These are phyloP conservation scores for Pyxicephalus adspersus DNA, from an alignment of 2,113 vertebrate genomes.

Conservation along the genomic window DNA sequence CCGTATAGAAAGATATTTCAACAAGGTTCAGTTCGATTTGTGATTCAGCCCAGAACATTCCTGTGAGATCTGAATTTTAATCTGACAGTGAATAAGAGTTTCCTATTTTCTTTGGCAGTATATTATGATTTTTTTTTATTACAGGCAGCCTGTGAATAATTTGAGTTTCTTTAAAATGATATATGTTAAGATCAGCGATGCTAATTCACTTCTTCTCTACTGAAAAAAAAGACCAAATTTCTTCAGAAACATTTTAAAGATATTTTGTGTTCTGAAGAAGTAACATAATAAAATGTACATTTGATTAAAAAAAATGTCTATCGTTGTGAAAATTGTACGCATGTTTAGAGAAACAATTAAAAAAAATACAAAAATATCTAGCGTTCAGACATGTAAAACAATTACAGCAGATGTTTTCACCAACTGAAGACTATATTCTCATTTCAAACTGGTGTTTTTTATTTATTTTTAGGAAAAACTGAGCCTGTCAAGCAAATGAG, in stretches of 20 bases:
- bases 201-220: conserved; percentile 43
- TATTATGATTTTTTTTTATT: conserved; percentile 57
- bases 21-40: conserved; percentile 55
- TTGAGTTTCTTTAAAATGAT: conserved; percentile 57
- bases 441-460: too few species aligned
- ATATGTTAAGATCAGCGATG: conserved; percentile 55
- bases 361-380: too few species aligned
- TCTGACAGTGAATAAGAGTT: conserved; percentile 58
- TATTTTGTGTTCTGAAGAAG: background rate
- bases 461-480: too few species aligned
- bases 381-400: too few species aligned
- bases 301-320: background rate
- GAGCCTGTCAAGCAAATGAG: too few species aligned
- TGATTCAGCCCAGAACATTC: conserved; percentile 54
- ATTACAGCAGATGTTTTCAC: too few species aligned
- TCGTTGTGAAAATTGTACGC: too few species aligned
- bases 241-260: background rate
- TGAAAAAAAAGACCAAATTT: conserved; percentile 32
- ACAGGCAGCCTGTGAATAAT: conserved; percentile 57
- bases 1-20: conserved; percentile 52
- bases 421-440: too few species aligned
- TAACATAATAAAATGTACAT: background rate
- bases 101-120: conserved; percentile 58
- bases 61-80: conserved; percentile 57
- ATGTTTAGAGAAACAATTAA: too few species aligned